phyloP scores from a whole-genome alignment of 2,888 invertebrate species.

The Julus scandinavius region DNA sequence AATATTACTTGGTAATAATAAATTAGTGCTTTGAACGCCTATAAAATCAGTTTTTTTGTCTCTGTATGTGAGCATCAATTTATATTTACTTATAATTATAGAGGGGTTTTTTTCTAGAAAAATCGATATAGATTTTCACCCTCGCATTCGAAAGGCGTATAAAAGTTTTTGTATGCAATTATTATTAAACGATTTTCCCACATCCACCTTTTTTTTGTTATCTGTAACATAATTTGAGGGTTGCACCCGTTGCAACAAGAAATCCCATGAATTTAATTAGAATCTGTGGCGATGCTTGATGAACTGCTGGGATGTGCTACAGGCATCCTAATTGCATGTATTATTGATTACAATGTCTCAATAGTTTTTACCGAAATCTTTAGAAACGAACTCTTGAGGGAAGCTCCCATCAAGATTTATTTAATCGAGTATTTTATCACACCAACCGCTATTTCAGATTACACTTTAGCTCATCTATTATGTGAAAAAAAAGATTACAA shows the following conservation, averaged over 20 bases:
- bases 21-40: neutral
- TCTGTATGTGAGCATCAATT: neutral
- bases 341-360: slow-evolving; percentile 21
- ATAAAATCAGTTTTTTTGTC: neutral
- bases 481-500: neutral
- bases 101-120: neutral
- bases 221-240: neutral
- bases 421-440: slow-evolving; percentile 18
- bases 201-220: neutral
- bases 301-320: neutral
- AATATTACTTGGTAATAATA: neutral
- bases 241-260: neutral
- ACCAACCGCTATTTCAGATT: slow-evolving; percentile 6
- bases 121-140: neutral
- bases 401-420: neutral
- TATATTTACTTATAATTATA: neutral
- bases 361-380: neutral
- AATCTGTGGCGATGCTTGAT: neutral
- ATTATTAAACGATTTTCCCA: neutral
- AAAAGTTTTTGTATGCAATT: neutral
- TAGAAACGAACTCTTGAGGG: neutral
- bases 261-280: slow-evolving; percentile 5
- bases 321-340: neutral
- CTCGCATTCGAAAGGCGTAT: neutral
- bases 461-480: slow-evolving; percentile 13